Base-by-base conservation (phyloP, 2,888 invertebrate species). In the Saturnia japonica region DNA sequence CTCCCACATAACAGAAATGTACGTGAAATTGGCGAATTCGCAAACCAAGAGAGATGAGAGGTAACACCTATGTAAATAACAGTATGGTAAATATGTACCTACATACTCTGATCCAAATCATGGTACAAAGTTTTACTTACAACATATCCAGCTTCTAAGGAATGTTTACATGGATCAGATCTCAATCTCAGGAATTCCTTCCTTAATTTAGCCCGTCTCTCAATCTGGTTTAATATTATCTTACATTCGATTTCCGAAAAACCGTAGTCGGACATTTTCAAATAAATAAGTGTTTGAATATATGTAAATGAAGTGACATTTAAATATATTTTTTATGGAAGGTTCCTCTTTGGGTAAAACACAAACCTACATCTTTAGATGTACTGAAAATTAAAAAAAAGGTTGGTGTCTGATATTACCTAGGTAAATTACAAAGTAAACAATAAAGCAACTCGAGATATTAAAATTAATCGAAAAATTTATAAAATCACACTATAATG, bases 121-220 rank as follows among this genome's bases (percentile, higher is more conserved):
- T 57, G n/a, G n/a, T n/a, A 51, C n/a, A 54, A 19, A 54, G 14
- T 60, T 25, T 25, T 64, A 95, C 96, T 94, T 94, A 97, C 97
- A 82, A 97, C 91, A 86, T 93, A 88, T n/a, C 96, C 97, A 68
- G 95, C 95, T 84, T 96, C 95, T 19, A 87, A 85, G 9, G 95
- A 94, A 90, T 96, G 96, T 72, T 94, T 90, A 82, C 95, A 95
- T 6, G 98, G 98, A 88, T 97, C 96, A 6, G 95, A 93, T 40
- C 93, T 86, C 74, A 95, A 91, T 84, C 96, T 96, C 70, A 96
- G 88, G 86, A 96, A 98, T 81, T 97, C 95, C 47, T 95, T 89
- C 74, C 97, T 95, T 68, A 95, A 90, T 70, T 88, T 88, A 1
- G 91, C 87, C 67, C 96, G 90, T 72, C 96, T 88, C 77, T 95